These are phyloP conservation scores for Pocillopora damicornis DNA, from an alignment of 64 coral and sea anemone genomes.

Conservation along the genomic window DNA sequence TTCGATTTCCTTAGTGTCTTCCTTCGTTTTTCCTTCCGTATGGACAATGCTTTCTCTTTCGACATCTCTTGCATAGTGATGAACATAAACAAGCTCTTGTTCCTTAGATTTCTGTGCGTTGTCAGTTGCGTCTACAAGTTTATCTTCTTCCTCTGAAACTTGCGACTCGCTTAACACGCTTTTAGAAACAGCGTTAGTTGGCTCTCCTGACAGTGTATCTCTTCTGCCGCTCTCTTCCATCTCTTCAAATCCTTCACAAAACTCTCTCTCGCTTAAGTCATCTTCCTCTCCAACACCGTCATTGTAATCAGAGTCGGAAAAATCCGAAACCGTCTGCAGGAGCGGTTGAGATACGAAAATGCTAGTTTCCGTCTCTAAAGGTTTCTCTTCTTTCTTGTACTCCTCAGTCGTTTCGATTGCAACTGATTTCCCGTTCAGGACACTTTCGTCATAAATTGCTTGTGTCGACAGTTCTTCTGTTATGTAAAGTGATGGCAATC, in stretches of 20 bases:
- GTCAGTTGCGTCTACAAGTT: conserved; percentile 31
- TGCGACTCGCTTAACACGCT: neutral
- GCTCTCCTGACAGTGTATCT: conserved; percentile 29
- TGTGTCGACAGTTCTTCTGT: conserved; percentile 6
- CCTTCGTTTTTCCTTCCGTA: conserved; percentile 48
- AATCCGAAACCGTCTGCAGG: neutral
- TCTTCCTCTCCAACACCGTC: neutral
- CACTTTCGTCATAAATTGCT: neutral
- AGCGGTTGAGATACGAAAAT: neutral
- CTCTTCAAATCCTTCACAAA: conserved; percentile 21
- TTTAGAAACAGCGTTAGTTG: neutral
- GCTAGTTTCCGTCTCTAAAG: neutral
- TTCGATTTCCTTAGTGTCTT: conserved; percentile 44
- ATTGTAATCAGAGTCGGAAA: neutral
- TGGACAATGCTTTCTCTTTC: neutral
- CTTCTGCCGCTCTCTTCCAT: neutral
- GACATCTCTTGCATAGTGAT: neutral
- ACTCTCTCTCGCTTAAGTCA: conserved; percentile 23
- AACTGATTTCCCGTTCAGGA: neutral
- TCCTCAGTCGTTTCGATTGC: neutral
- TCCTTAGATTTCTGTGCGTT: neutral
- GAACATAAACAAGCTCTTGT: neutral
- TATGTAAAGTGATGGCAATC: conserved; percentile 13
- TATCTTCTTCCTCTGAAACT: conserved; percentile 10
- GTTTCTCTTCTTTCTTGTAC: neutral